Base-by-base conservation (phyloP, 2,113 vertebrate species). In the Boleophthalmus pectinirostris region DNA sequence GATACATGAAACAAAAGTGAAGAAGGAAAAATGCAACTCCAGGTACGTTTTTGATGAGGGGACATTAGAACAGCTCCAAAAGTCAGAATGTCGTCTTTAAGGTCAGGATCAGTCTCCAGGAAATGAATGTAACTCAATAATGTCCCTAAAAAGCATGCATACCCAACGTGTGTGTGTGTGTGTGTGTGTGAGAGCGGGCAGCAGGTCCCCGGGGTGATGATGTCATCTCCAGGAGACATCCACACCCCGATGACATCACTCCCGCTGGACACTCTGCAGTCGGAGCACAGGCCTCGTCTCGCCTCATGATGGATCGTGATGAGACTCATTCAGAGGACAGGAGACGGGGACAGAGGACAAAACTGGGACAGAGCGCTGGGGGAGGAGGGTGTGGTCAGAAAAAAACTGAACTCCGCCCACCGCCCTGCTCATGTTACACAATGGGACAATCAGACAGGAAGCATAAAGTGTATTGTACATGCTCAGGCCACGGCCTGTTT, bases 201-300 rank as follows among this genome's bases (percentile, higher is more conserved):
- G 71, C 70, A 72, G 65, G 54, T 74, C 75, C 71, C 69, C 20
- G 0, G 65, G 78, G 45, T 14, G 1, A 38, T 82, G 85, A 87
- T 77, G 80, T 85, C 81, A 73, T 69, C 47, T 33, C 24, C 66
- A 63, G 11, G 69, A 71, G 69, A 61, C 33, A 51, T 69, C 73
- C 79, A 75, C 83, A 66, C 85, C 82, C 82, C 21, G 70, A 3
- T 88, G 84, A 84, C 85, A 74, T 88, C 84, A 86, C 54, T 74
- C 66, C 77, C 24, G 0, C 5, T 3, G 51, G 69, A 64, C 66
- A n/a, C 61, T 15, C 29, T 53, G 38, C 15, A 1, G 14, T 54
- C 20, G 45, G 18, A 54, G 51, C 65, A 70, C 21, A 63, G 16
- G 38, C 8, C 58, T 66, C 60, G 33, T 21, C 60, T 67, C 54